Evolutionary conservation across 2,797 vertebrate genomes (phyloP).

Genomic region (Calcarius lapponicus): DNA sequence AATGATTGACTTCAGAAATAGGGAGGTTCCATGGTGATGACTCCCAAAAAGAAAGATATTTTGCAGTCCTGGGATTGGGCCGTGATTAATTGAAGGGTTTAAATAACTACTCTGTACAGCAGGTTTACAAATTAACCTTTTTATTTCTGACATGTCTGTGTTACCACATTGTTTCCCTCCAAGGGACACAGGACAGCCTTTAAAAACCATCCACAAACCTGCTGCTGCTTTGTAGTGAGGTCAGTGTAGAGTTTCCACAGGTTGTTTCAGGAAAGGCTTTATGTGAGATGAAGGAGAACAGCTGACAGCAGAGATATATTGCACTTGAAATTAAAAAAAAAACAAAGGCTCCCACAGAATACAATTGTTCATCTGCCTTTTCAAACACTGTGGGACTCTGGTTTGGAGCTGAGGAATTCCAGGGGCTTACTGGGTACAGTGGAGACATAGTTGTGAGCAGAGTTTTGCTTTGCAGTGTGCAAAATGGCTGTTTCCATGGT

Average conservation of each 20-base stretch:
- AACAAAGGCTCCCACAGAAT: background rate
- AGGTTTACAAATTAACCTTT: slow-evolving; percentile 43
- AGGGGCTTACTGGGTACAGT: background rate
- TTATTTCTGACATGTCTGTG: background rate
- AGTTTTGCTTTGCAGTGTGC: background rate
- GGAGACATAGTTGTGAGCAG: fast-evolving
- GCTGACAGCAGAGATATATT: background rate
- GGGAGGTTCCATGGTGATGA: slow-evolving; percentile 8
- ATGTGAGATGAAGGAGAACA: background rate
- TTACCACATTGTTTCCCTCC: background rate
- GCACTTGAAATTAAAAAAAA: background rate
- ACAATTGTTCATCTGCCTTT: background rate
- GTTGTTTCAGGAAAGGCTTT: background rate
- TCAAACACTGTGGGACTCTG: background rate
- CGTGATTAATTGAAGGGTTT: background rate
- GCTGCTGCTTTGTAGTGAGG: background rate
- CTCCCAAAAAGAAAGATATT: slow-evolving; percentile 27
- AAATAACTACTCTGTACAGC: background rate
- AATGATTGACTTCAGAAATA: background rate
- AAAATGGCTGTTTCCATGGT: background rate
- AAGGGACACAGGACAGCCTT: background rate
- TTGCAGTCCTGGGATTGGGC: background rate
- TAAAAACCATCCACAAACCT: background rate
- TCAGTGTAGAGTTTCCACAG: background rate
- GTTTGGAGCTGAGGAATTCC: background rate